phyloP scores from a whole-genome alignment of 1,140 invertebrate genomes.

The Ceratosolen fusciceps region DNA sequence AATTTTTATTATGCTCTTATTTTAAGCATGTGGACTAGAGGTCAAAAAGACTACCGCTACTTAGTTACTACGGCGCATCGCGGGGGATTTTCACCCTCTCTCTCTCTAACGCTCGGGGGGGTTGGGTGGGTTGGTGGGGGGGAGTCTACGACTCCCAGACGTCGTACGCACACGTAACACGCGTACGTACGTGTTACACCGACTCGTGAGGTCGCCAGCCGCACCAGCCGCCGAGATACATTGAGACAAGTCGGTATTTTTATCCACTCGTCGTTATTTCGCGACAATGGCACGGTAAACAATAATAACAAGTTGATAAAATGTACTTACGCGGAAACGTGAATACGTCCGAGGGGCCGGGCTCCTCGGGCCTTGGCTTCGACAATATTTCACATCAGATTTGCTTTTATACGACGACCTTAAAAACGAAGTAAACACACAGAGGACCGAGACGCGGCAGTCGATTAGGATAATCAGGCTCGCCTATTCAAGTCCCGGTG shows the following conservation, averaged over 20 bases:
- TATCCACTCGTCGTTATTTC: neutral
- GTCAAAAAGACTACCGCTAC: too few species aligned
- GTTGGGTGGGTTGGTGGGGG: too few species aligned
- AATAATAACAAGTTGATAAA: neutral
- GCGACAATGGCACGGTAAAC: neutral
- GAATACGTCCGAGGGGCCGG: conserved; percentile 25
- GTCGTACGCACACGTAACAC: too few species aligned
- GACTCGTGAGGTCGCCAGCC: too few species aligned
- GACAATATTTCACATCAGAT: conserved; percentile 20
- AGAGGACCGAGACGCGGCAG: neutral
- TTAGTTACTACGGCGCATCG: too few species aligned
- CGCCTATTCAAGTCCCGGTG: conserved; percentile 9
- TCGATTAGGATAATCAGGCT: conserved; percentile 42
- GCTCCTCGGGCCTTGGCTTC: neutral
- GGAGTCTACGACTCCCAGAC: too few species aligned
- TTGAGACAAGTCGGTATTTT: neutral
- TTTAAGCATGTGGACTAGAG: too few species aligned
- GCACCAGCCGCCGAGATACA: neutral
- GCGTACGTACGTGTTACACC: too few species aligned
- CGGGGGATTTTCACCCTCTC: too few species aligned
- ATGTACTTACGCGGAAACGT: neutral
- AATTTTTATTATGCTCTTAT: too few species aligned
- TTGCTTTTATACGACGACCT: conserved; percentile 38
- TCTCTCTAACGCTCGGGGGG: too few species aligned
- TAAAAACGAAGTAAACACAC: conserved; percentile 29